Conservation (phyloP, 2,113 vertebrate species). For the Ivindomyrus marchei region DNA sequence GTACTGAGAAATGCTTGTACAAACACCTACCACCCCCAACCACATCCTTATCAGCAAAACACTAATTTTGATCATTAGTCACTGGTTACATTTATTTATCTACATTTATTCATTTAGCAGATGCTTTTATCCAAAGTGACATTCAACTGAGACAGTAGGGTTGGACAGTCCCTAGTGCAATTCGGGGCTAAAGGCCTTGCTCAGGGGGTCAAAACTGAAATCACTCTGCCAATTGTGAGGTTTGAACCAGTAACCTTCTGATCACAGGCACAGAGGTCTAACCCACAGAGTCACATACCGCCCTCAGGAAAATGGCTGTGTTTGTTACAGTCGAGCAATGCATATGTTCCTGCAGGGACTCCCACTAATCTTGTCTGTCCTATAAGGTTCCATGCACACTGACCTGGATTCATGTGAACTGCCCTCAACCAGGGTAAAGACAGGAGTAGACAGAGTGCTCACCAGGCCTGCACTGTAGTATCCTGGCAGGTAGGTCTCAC, state of each 20-base stretch:
- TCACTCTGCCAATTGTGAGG: background rate
- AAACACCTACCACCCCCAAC: background rate
- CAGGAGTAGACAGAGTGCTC: constrained; percentile 41
- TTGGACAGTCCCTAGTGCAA: background rate
- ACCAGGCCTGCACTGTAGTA: constrained; percentile 90
- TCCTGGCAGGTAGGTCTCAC: constrained; percentile 82
- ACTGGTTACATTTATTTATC: background rate
- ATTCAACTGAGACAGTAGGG: background rate
- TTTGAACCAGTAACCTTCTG: background rate
- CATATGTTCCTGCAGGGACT: background rate
- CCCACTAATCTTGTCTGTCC: background rate
- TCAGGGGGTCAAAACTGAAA: background rate
- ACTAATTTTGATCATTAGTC: background rate
- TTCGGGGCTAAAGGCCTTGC: background rate
- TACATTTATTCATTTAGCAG: background rate
- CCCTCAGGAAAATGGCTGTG: background rate
- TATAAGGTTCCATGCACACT: background rate
- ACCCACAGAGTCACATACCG: no score
- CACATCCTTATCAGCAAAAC: background rate
- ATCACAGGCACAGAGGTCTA: background rate
- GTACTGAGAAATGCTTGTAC: background rate
- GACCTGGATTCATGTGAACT: background rate
- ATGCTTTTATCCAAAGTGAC: background rate
- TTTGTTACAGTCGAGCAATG: background rate
- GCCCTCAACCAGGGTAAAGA: background rate